Percentiles rank a stretch among this genome's conserved stretches.
phyloP scores from a whole-genome alignment of 1,140 invertebrate species.

The Meteorus sp. region DNA sequence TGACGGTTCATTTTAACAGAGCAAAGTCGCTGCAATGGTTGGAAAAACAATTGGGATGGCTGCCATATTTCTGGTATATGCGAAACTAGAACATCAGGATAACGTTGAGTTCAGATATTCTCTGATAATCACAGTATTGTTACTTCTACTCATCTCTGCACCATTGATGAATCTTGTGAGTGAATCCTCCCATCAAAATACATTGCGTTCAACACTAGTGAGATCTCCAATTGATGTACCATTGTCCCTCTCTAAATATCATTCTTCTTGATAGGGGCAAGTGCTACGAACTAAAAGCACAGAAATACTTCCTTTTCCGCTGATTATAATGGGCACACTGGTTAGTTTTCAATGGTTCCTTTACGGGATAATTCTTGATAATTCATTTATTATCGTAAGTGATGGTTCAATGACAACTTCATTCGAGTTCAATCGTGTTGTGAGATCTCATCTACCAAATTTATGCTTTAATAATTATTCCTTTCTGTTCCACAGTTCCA shows the following conservation, averaged over 20 bases:
- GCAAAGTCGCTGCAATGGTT: slow-evolving; percentile 38
- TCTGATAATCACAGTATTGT: slow-evolving; percentile 68
- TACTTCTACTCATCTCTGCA: slow-evolving; percentile 69
- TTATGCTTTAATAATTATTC: background rate
- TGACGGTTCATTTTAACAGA: slow-evolving; percentile 35
- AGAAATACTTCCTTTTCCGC: slow-evolving; percentile 77
- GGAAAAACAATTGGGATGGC: slow-evolving; percentile 61
- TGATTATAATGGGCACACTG: slow-evolving; percentile 76
- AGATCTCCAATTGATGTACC: background rate
- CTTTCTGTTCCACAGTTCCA: slow-evolving; percentile 60
- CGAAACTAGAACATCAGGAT: slow-evolving; percentile 64
- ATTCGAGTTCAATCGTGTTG: slow-evolving; percentile 41
- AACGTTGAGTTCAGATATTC: slow-evolving; percentile 71
- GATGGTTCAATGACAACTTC: slow-evolving; percentile 27
- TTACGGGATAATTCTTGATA: slow-evolving; percentile 77
- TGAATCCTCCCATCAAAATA: too few species aligned
- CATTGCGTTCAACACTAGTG: too few species aligned
- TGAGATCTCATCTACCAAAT: background rate
- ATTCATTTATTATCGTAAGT: slow-evolving; percentile 78
- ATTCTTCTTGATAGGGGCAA: slow-evolving; percentile 58
- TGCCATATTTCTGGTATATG: slow-evolving; percentile 65
- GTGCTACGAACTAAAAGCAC: slow-evolving; percentile 77
- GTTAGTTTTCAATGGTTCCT: slow-evolving; percentile 77
- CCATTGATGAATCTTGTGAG: slow-evolving; percentile 73
- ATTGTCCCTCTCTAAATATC: background rate